These are phyloP conservation scores for Melipona beecheii DNA, from an alignment of 2,888 invertebrate species.

Conservation along the genomic window DNA sequence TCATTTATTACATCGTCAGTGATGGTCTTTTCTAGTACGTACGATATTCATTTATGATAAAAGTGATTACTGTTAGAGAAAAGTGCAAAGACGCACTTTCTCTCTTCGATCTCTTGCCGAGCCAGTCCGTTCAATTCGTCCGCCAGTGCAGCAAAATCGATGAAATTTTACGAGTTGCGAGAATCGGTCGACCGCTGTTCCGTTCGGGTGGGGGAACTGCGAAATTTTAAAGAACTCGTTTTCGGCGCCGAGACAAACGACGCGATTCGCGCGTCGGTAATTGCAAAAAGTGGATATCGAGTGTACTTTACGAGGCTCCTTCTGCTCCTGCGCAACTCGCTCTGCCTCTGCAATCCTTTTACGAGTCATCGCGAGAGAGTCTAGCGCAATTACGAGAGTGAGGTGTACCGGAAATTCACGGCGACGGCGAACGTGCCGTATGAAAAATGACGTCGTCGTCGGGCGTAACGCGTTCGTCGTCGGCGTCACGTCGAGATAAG, in stretches of 20 bases:
- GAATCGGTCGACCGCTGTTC: too few relatives aligned
- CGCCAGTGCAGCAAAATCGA: too few relatives aligned
- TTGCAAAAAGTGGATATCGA: background rate
- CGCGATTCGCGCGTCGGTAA: background rate
- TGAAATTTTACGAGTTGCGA: too few relatives aligned
- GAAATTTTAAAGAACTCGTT: too few relatives aligned
- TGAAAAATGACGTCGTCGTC: conserved; percentile 55
- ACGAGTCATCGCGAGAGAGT: background rate
- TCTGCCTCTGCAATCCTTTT: background rate
- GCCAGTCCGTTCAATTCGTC: too few relatives aligned
- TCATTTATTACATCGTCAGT: too few relatives aligned
- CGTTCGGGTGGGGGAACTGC: too few relatives aligned
- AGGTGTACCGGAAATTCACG: background rate
- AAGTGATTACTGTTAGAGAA: too few relatives aligned
- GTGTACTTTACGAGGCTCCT: background rate
- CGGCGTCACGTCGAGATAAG: conserved; percentile 35
- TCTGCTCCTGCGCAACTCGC: background rate
- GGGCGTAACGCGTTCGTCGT: conserved; percentile 21
- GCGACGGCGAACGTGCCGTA: background rate
- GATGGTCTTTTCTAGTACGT: too few relatives aligned
- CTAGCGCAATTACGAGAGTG: background rate
- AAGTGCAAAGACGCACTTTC: too few relatives aligned
- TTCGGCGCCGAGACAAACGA: background rate
- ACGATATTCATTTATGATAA: too few relatives aligned
- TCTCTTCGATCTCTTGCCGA: too few relatives aligned